Conservation (phyloP, 2,797 vertebrate species). For the Ceyx erithaca region DNA sequence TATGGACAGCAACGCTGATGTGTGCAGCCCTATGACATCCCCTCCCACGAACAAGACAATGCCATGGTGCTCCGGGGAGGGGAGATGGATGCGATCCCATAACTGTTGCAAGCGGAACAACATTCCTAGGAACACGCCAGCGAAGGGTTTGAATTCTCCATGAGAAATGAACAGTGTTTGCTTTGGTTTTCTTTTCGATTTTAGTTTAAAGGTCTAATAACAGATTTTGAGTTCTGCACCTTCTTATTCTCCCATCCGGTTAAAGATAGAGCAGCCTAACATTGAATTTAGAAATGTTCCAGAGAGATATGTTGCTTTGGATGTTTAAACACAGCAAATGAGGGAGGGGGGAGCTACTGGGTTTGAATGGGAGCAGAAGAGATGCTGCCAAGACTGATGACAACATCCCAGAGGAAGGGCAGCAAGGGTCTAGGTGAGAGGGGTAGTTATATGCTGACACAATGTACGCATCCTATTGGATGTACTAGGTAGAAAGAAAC, state of each 20-base stretch:
- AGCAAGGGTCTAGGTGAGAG: background rate
- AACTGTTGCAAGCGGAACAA: background rate
- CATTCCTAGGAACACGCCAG: slow-evolving; percentile 58
- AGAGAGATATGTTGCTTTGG: background rate
- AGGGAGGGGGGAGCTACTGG: background rate
- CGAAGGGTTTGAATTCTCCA: slow-evolving; percentile 61
- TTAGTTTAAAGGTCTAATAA: slow-evolving; percentile 51
- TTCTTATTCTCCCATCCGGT: background rate
- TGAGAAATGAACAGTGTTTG: slow-evolving; percentile 55
- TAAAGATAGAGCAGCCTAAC: background rate
- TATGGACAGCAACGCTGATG: background rate
- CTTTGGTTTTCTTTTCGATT: background rate
- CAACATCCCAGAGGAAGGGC: background rate
- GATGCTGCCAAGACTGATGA: background rate
- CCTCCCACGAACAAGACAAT: fast-evolving
- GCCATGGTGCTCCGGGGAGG: background rate
- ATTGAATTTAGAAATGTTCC: background rate
- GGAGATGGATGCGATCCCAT: background rate
- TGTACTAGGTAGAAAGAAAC: slow-evolving; percentile 10
- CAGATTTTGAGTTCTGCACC: slow-evolving; percentile 28
- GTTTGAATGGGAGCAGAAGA: background rate
- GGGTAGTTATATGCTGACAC: background rate
- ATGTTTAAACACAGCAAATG: background rate
- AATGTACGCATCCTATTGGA: slow-evolving; percentile 41
- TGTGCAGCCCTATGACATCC: slow-evolving; percentile 23